Evolutionary conservation across 2,888 invertebrate genomes (phyloP), one percentile per base, ranked within the genome.

Genomic region (Drosophila tanythrix): DNA sequence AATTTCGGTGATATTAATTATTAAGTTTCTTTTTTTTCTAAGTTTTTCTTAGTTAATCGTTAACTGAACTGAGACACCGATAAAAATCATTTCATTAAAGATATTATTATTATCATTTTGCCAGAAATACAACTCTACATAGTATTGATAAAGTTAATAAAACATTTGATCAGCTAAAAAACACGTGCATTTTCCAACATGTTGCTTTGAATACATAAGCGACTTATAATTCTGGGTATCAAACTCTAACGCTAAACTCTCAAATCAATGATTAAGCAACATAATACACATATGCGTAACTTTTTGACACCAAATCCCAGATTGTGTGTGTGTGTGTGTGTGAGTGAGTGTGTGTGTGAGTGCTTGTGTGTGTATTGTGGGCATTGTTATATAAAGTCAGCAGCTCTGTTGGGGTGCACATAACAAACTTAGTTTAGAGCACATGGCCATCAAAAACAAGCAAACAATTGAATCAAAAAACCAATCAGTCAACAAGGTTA

Each of bases 401-500:
- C 29, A 43, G 52, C 38, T 33, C 33, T 35, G 29, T 36, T 38
- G 10, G 40, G 21, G 18, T n/a, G 43, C 48, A 51, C 59, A 43
- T 61, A 65, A 65, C 69, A 38, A 69, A 63, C 55, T 46, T 56
- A 50, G 68, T 63, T 52, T 27, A 13, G 59, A 57, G 46, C 59
- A 75, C 50, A 65, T 58, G 58, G 63, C 35, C 61, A 60, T 66
- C 72, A 50, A 70, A 65, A 69, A 66, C 60, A 79, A 62, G 52
- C 70, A 80, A 83, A 68, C 74, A 81, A 76, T 79, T 81, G 70
- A 83, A 81, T 71, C 72, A 72, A 66, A 83, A 86, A 84, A 84
- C 70, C 84, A 87, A 84, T 84, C 84, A 80, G 82, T 84, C 84
- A 84, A 80, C 71, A 73, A 56, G 67, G 67, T 61, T 63, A 78